Base-by-base conservation (phyloP, 2,888 invertebrate species). In the Platypus cylindrus region DNA sequence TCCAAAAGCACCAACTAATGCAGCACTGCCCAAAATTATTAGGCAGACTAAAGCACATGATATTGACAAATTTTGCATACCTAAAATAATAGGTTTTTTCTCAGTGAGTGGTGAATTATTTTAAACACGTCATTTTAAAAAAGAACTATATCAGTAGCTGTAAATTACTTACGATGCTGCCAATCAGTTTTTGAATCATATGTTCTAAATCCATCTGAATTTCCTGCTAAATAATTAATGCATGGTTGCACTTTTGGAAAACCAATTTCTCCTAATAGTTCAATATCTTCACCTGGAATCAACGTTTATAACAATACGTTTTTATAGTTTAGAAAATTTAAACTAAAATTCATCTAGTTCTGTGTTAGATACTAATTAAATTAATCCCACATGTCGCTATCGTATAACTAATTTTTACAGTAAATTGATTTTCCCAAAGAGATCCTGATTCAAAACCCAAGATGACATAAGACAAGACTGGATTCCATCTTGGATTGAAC, bases 21-120 rank as follows among this genome's bases (percentile, higher is more conserved):
- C 84, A 1, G 91, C 87, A 47, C 83, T 80, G 30, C 85, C 83
- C 44, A 91, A 61, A 38, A 93, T 79, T 51, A 93, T 90, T 34
- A 91, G 70, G 52, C 89, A 87, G 3, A 93, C 93, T 48, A 93
- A 69, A 29, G 89, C 86, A 62, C 93, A 93, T 8, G 91, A 91
- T 62, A 93, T 91, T 37, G 90, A 91, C 45, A 93, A 67, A 63
- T 93, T 93, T 67, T 93, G 90, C 87, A 93, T 90, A 54, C 91
- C 91, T 91, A 63, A 24, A 52, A 51, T 39, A 32, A 37, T 7
- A 20, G 20, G n/a, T n/a, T n/a, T n/a, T n/a, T n/a, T n/a, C n/a
- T n/a, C n/a, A n/a, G n/a, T n/a, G n/a, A n/a, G n/a, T n/a, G n/a
- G n/a, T n/a, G n/a, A n/a, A n/a, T n/a, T n/a, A n/a, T n/a, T n/a